phyloP scores from a whole-genome alignment of 2,888 invertebrate genomes.

The Drosophila glabriapex region DNA sequence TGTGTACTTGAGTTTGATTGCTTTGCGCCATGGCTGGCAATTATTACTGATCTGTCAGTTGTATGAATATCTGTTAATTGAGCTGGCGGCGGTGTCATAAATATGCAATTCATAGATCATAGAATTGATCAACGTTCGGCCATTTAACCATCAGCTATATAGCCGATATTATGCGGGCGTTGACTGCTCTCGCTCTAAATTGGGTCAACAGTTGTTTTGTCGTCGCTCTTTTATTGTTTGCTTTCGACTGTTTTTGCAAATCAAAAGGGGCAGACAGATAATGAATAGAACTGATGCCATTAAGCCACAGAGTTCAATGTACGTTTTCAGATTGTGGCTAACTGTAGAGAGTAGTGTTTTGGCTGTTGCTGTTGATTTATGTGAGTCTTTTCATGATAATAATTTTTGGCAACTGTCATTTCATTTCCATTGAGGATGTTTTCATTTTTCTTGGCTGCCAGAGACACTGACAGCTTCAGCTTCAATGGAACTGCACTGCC shows the following conservation, averaged over 20 bases:
- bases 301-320: constrained; percentile 54
- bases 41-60: constrained; percentile 58
- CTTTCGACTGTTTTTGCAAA: constrained; percentile 50
- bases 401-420: constrained; percentile 38
- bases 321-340: constrained; percentile 8
- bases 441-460: constrained; percentile 2
- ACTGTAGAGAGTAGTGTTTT: not conserved
- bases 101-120: constrained; percentile 37
- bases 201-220: constrained; percentile 4
- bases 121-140: constrained; percentile 29
- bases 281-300: constrained; percentile 24
- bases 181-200: constrained; percentile 37
- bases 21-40: constrained; percentile 45
- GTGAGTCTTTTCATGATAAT: not conserved
- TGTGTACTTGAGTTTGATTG: constrained; percentile 47
- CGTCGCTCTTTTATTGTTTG: constrained; percentile 9
- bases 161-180: constrained; percentile 46
- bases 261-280: constrained; percentile 47
- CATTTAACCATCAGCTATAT: not conserved
- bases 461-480: constrained; percentile 51
- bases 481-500: constrained; percentile 65
- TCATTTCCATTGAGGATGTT: constrained; percentile 20
- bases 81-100: constrained; percentile 54
- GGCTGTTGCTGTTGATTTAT: constrained; percentile 26
- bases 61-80: constrained; percentile 55